Evolutionary conservation across 2,797 vertebrate genomes (phyloP), one percentile per base, ranked within the genome.

Genomic region (Muraenolepis orangiensis): DNA sequence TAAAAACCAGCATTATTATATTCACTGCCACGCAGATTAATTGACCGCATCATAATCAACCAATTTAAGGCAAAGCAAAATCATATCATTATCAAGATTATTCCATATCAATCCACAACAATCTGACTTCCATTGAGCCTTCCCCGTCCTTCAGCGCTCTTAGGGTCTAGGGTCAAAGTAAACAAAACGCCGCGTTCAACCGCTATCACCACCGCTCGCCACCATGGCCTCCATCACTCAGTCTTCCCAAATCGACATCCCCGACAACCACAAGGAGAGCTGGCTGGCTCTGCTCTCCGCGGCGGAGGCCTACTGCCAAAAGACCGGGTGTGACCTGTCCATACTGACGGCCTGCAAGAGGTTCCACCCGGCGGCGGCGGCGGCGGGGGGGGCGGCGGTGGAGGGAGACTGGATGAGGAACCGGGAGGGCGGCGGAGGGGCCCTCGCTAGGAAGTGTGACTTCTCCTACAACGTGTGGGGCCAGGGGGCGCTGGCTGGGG

Each of bases 211-310:
- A 42, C 70, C 66, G 36, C 38, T 74, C 81, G 84, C 81, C 87
- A 72, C 67, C 69, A 95, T 95, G 94, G 93, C 94, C 81, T 89
- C 93, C 78, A 82, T 91, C 77, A 88, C 78, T 66, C 89, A 91
- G 74, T 87, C 85, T n/a, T 85, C 87, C 0, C 87, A 91, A 67
- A 89, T 90, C 0, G 93, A 95, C 74, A 91, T 97, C 91, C 94
- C 94, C 40, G 95, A 96, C 89, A 96, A 96, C 91, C 95, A 97
- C 75, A 94, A 91, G 78, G 96, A 96, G 73, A 95, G 95, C 88
- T 98, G 96, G 96, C 90, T 94, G 84, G 94, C 91, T 0, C 90
- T 98, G 3, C 91, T 97, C 18, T 90, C 93, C 18, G 95, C 95
- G 0, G 95, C 95, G 0, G 95, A 97, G 71, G 83, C 88, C 0